Conservation (phyloP, 1,140 invertebrate species). For the Cotesia glomerata region DNA sequence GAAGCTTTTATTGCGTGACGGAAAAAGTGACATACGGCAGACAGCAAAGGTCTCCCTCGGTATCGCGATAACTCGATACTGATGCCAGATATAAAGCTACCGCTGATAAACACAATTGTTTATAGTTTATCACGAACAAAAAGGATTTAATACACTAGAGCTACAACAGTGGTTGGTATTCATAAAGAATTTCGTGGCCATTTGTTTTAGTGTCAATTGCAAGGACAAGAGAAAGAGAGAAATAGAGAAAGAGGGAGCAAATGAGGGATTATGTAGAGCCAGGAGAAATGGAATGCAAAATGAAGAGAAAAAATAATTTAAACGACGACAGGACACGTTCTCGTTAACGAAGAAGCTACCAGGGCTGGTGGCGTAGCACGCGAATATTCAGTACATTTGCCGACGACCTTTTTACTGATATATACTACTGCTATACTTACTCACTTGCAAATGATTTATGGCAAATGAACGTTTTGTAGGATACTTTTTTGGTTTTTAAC, state of each 20-base stretch:
- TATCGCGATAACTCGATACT: slow-evolving; percentile 8
- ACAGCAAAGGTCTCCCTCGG: not conserved
- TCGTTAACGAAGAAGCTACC: slow-evolving; percentile 9
- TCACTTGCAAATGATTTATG: slow-evolving; percentile 21
- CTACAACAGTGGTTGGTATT: too few species aligned
- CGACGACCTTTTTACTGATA: slow-evolving; percentile 15
- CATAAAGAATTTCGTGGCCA: too few species aligned
- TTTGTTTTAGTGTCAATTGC: too few species aligned
- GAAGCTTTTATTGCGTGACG: slow-evolving; percentile 7
- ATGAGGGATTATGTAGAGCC: not conserved
- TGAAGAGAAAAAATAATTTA: not conserved
- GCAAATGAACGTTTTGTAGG: slow-evolving; percentile 35
- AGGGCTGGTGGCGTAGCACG: not conserved
- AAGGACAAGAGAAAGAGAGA: too few species aligned
- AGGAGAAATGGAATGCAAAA: not conserved
- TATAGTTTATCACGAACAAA: not conserved
- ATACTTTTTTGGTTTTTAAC: slow-evolving; percentile 32
- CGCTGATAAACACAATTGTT: not conserved
- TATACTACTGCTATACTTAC: not conserved
- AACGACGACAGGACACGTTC: slow-evolving; percentile 3
- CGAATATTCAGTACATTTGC: not conserved
- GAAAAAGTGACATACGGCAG: slow-evolving; percentile 8
- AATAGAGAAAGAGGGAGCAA: too few species aligned
- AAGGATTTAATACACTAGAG: not conserved
- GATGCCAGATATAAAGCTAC: slow-evolving; percentile 11